Conservation (phyloP, 2,113 vertebrate genomes). For the Cygnus atratus region DNA sequence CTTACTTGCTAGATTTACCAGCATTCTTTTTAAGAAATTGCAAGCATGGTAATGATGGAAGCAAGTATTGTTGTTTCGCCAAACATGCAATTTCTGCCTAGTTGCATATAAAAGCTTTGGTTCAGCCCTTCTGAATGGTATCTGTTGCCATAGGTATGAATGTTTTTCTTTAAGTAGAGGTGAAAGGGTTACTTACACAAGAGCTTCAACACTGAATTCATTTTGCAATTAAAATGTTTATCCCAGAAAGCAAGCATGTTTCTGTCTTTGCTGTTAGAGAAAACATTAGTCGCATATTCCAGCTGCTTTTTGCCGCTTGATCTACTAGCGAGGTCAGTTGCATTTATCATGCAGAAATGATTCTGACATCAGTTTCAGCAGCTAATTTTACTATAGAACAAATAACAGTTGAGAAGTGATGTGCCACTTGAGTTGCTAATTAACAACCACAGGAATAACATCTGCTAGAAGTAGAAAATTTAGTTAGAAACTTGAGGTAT, state of each 20-base stretch:
- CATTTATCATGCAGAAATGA: constrained; percentile 53
- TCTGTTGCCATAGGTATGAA: background rate
- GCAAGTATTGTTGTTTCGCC: background rate
- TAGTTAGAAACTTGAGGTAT: background rate
- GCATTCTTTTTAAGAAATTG: background rate
- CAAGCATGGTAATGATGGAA: background rate
- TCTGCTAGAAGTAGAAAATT: constrained; percentile 13
- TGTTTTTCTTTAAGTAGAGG: background rate
- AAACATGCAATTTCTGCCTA: background rate
- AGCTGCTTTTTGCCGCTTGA: constrained; percentile 49
- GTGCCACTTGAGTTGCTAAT: constrained; percentile 47
- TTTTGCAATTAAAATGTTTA: constrained; percentile 31
- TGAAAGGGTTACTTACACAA: background rate
- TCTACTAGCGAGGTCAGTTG: constrained; percentile 62
- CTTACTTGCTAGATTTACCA: background rate
- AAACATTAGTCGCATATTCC: constrained; percentile 24
- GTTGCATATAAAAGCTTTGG: background rate
- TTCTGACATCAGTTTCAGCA: constrained; percentile 47
- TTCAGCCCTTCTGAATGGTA: background rate
- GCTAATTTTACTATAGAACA: constrained; percentile 49
- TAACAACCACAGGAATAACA: constrained; percentile 21
- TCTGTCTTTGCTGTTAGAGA: background rate
- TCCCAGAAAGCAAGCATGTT: background rate
- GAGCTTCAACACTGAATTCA: background rate
- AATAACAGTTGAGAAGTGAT: constrained; percentile 15